Evolutionary conservation across 2,888 invertebrate genomes (phyloP).

Genomic region (Eupsilia transversa): DNA sequence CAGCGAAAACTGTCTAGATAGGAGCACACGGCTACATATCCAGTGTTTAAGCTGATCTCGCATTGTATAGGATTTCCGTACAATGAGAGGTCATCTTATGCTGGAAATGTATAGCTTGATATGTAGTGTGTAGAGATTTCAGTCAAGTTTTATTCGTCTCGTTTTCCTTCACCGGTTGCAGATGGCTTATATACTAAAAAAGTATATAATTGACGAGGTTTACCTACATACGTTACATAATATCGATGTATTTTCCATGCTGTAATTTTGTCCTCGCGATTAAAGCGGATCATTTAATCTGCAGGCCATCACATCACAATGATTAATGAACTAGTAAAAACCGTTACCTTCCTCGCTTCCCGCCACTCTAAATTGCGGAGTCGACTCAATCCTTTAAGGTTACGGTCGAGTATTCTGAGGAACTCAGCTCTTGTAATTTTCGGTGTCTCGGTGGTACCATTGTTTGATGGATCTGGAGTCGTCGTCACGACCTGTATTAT

Average conservation of each 20-base stretch:
- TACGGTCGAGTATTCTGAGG: slow-evolving; percentile 85
- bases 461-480: slow-evolving; percentile 72
- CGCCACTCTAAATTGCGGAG: slow-evolving; percentile 87
- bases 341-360: slow-evolving; percentile 85
- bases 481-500: slow-evolving; percentile 72
- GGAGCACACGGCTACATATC: too few relatives aligned
- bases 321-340: neutral
- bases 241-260: neutral
- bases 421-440: slow-evolving; percentile 86
- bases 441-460: slow-evolving; percentile 83
- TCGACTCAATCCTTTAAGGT: slow-evolving; percentile 86
- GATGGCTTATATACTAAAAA: neutral
- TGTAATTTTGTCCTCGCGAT: neutral
- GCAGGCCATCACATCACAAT: neutral
- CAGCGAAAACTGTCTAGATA: neutral
- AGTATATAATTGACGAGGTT: neutral
- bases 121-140: too few relatives aligned
- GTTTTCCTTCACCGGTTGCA: slow-evolving; percentile 1
- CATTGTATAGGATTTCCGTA: too few relatives aligned
- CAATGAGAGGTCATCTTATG: too few relatives aligned
- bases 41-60: too few relatives aligned
- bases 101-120: too few relatives aligned
- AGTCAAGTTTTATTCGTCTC: neutral
- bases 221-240: neutral
- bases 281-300: neutral